phyloP scores from a whole-genome alignment of 2,888 invertebrate species.

The Neuroscelio doddi region DNA sequence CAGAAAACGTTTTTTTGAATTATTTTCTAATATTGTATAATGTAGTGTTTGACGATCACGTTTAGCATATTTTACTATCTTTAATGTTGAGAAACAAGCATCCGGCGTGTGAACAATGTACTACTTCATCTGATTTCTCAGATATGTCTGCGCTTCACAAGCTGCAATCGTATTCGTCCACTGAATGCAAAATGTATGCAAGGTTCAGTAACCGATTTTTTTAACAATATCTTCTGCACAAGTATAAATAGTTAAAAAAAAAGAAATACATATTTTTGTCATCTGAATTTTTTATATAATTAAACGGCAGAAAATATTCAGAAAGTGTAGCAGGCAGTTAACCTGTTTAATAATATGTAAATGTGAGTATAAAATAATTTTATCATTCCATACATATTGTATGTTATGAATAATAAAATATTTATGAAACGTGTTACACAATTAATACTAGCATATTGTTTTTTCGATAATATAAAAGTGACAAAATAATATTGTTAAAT shows the following conservation, averaged over 20 bases:
- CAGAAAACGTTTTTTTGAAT: no score
- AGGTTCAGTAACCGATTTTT: constrained; percentile 29
- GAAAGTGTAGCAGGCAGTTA: no score
- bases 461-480: no score
- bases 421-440: no score
- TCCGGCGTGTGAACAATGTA: constrained; percentile 40
- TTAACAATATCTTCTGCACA: constrained; percentile 31
- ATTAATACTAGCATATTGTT: no score
- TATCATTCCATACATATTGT: no score
- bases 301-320: no score
- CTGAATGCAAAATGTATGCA: constrained; percentile 28
- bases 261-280: constrained; percentile 11
- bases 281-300: background rate
- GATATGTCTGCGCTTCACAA: constrained; percentile 41
- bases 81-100: constrained; percentile 10
- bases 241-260: no score
- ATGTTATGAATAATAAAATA: no score
- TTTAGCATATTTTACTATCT: constrained; percentile 43
- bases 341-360: no score
- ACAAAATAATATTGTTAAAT: no score
- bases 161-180: constrained; percentile 43
- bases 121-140: constrained; percentile 47
- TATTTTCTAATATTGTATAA: constrained; percentile 40
- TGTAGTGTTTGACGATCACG: constrained; percentile 28
- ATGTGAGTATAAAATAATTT: no score